Evolutionary conservation across 1,140 invertebrate species (phyloP), one percentile per base, ranked within the genome.

Genomic region (Temnothorax nylanderi): DNA sequence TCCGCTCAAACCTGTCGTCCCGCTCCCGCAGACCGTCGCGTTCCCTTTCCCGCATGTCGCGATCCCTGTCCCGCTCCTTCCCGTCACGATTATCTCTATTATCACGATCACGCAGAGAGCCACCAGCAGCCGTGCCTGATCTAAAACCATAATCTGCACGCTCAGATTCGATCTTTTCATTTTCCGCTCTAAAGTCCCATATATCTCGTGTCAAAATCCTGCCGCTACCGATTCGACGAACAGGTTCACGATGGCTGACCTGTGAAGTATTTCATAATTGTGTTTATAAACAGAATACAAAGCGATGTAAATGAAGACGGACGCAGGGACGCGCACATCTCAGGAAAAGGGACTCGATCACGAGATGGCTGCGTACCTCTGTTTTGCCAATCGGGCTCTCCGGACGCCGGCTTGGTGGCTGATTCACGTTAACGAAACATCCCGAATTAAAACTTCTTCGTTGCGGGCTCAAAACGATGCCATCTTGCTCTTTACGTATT

Each of bases 361-460:
- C 1, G 5, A 18, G 2, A 47, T 16, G 7, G 16, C 4, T 11
- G 11, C 87, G 88, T 62, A 95, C 94, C 91, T 95, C 93, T 80
- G 95, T 87, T 91, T 96, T 94, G 26, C 95, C 93, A 71, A 96
- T 95, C 34, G 96, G 96, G 76, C 94, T 97, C 77, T 95, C 96
- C 62, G 95, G 95, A 87, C 95, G 95, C 92, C 94, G 95, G 80
- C 91, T 93, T 84, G 95, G 91, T 49, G 95, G 92, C 32, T 96
- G 95, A 91, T 75, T 87, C 88, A 95, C 71, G 93, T 96, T 96
- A 41, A 97, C 97, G 85, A 96, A 97, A 95, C 98, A 98, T 69
- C 98, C 98, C 16, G 97, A 97, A 88, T 97, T 98, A 96, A 98
- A 98, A 93, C 97, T 98, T 58, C 97, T 96, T 8, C 98, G 96